Percentiles rank a stretch among this genome's conserved stretches.
phyloP scores from a whole-genome alignment of 2,888 invertebrate species.

The Coremacera marginata region DNA sequence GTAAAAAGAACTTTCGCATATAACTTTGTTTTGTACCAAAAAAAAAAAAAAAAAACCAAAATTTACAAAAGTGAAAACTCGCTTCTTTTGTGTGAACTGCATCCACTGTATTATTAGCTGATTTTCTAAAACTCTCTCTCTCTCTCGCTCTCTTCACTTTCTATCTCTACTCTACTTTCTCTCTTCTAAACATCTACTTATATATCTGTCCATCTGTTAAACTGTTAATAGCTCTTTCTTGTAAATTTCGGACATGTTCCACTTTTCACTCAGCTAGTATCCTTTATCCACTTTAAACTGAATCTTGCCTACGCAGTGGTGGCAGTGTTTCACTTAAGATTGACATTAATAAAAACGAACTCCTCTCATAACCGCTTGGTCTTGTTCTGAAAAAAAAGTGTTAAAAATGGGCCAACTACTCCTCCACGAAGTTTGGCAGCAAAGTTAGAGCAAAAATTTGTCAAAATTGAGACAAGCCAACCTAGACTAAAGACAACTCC shows the following conservation, averaged over 20 bases:
- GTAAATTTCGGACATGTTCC: background rate
- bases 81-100: slow-evolving; percentile 51
- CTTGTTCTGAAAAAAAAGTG: slow-evolving; percentile 52
- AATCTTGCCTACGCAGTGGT: slow-evolving; percentile 67
- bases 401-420: slow-evolving; percentile 47
- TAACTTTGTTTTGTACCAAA: background rate
- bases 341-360: slow-evolving; percentile 37
- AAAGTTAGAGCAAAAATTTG: slow-evolving; percentile 69
- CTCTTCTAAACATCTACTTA: background rate
- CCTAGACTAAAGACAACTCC: slow-evolving; percentile 60
- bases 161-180: slow-evolving; percentile 2
- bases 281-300: slow-evolving; percentile 19
- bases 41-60: background rate
- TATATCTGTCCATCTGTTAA: background rate
- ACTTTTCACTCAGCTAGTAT: slow-evolving; percentile 35
- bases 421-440: slow-evolving; percentile 68
- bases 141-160: slow-evolving; percentile 7
- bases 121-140: slow-evolving; percentile 21
- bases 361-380: slow-evolving; percentile 61
- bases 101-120: slow-evolving; percentile 54
- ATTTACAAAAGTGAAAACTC: slow-evolving; percentile 19
- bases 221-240: background rate
- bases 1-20: slow-evolving; percentile 11
- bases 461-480: slow-evolving; percentile 67
- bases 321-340: slow-evolving; percentile 69